Evolutionary conservation across 2,888 invertebrate genomes (phyloP).

Genomic region (Eurois occulta): DNA sequence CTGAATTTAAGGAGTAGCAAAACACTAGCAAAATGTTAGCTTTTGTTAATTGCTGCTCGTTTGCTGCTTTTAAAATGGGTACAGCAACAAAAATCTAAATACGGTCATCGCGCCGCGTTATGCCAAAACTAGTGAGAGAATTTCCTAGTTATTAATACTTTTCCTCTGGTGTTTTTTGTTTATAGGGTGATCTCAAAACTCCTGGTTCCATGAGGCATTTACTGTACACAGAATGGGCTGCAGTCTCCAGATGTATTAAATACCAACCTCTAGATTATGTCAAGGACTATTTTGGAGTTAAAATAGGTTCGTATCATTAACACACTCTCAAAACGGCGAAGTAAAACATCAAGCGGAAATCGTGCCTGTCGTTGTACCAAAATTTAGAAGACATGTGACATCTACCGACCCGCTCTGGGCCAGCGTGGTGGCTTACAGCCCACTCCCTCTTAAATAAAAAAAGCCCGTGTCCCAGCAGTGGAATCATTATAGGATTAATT

Average conservation of each 20-base stretch:
- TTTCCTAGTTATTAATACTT: neutral
- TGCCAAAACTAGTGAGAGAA: neutral
- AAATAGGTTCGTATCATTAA: conserved; percentile 91
- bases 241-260: conserved; percentile 94
- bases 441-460: neutral
- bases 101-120: neutral
- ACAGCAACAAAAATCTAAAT: neutral
- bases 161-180: neutral
- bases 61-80: neutral
- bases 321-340: neutral
- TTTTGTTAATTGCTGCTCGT: neutral
- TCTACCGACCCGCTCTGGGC: neutral
- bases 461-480: neutral
- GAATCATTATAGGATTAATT: neutral
- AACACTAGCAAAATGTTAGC: neutral
- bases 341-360: neutral
- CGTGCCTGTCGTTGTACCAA: neutral
- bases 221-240: conserved; percentile 95
- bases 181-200: conserved; percentile 92
- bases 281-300: conserved; percentile 97
- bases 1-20: neutral
- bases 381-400: neutral
- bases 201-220: conserved; percentile 93
- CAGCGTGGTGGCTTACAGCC: neutral
- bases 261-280: conserved; percentile 97